A percentile compares a stretch with the other conserved stretches of the same genome.
Evolutionary conservation across 2,113 vertebrate genomes (phyloP).

Genomic region (Pedionomus torquatus): DNA sequence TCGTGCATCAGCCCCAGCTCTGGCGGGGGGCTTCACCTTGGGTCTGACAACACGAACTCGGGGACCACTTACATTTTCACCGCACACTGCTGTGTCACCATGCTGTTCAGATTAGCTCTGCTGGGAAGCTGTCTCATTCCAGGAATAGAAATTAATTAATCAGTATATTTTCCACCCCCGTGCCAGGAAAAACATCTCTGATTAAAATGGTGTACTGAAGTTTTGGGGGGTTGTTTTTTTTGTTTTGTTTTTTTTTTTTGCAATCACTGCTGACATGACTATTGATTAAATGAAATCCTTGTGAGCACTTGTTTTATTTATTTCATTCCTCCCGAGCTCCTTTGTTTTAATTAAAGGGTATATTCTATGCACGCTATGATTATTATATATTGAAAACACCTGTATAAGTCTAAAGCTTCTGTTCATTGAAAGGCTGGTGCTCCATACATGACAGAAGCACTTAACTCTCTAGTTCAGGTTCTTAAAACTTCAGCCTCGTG

Average conservation of each 20-base stretch:
- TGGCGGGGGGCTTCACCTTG: background rate
- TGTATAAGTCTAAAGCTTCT: background rate
- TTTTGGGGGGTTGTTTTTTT: background rate
- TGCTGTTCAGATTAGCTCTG: constrained; percentile 59
- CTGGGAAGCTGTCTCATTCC: constrained; percentile 63
- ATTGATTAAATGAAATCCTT: constrained; percentile 70
- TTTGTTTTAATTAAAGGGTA: constrained; percentile 48
- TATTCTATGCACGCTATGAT: background rate
- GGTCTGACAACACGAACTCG: background rate
- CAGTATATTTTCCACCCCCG: constrained; percentile 39
- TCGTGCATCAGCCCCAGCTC: background rate
- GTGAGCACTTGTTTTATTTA: constrained; percentile 49
- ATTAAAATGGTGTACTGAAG: constrained; percentile 70
- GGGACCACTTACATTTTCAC: constrained; percentile 17
- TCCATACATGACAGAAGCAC: background rate
- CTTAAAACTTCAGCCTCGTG: background rate
- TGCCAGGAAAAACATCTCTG: constrained; percentile 68
- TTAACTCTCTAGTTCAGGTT: background rate
- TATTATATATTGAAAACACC: background rate
- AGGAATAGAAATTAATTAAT: constrained; percentile 81
- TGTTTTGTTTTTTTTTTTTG: background rate
- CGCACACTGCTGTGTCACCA: background rate
- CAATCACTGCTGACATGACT: constrained; percentile 57
- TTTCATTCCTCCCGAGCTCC: background rate
- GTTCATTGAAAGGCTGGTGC: background rate